Base-by-base conservation (phyloP, 2,888 invertebrate genomes). In the Drosophila austrosaltans region DNA sequence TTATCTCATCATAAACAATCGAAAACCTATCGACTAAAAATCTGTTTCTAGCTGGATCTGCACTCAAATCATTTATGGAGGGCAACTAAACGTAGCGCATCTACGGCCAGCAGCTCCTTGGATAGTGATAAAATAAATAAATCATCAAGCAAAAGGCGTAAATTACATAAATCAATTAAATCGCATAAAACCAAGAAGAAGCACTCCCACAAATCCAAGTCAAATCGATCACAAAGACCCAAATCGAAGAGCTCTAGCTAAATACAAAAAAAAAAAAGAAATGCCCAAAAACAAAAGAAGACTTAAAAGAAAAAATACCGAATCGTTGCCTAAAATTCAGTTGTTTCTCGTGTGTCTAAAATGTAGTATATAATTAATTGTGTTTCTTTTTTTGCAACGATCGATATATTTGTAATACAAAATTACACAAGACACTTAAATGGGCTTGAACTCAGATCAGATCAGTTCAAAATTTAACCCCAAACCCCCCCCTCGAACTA, bases 11-110 rank as follows among this genome's bases (percentile, higher is more conserved):
- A 10, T 7, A 7, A 69, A 78, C 57, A 69, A 61, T 53, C 63
- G 30, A 57, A 62, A 63, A 61, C 68, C 39, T 42, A 81, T 59
- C 77, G 75, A 48, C 44, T 25, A 82, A 83, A 84, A 83, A 84
- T 84, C 80, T 89, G 82, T 85, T 86, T 86, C 85, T 86, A 86
- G 85, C 85, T 86, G 85, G 85, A 86, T 69, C 81, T 71, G 76
- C 78, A 76, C 73, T 77, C 87, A 86, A 86, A 71, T 69, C 83
- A 39, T 81, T 54, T 71, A 87, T 84, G 87, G 85, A 88, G 77
- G 80, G 87, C 69, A 87, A 87, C 72, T 89, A 85, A 85, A 80
- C 85, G 89, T 82, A 80, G 75, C 57, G 22, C 53, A 36, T 75
- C 76, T 22, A 48, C 48, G 65, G 5, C 12, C 63, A 53, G 75